Conservation (phyloP, 2,797 vertebrate genomes). For the Diceros bicornis region DNA sequence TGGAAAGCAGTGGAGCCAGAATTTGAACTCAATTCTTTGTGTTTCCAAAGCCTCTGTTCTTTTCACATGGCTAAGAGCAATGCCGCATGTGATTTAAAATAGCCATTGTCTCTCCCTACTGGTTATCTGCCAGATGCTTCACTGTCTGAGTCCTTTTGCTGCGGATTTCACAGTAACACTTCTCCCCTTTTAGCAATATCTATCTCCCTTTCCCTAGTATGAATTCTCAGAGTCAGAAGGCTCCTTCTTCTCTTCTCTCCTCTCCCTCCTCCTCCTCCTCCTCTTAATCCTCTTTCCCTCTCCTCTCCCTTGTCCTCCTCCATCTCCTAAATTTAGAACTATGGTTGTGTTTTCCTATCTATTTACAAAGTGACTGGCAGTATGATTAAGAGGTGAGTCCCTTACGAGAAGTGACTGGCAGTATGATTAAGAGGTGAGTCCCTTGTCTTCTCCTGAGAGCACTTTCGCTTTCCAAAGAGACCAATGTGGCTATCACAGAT, state of each 20-base stretch:
- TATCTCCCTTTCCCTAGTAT: neutral
- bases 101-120: neutral
- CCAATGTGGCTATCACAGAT: constrained; percentile 34
- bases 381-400: constrained; percentile 68
- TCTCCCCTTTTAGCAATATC: neutral
- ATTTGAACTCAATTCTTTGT: neutral
- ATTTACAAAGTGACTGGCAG: constrained; percentile 42
- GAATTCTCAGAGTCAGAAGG: neutral
- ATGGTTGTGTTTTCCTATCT: constrained; percentile 49
- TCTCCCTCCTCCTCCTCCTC: neutral
- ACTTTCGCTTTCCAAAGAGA: constrained; percentile 77
- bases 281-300: neutral
- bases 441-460: constrained; percentile 81
- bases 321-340: constrained; percentile 43
- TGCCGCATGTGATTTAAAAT: neutral
- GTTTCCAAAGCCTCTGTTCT: neutral
- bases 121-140: neutral
- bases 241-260: neutral
- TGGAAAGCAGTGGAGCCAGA: neutral
- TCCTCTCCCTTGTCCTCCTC: neutral
- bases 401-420: constrained; percentile 34
- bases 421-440: constrained; percentile 67
- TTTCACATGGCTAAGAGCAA: neutral
- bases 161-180: neutral
- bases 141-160: neutral